Percentiles rank a stretch among this genome's conserved stretches.
These are phyloP conservation scores for Tautogolabrus adspersus DNA, from an alignment of 2,113 vertebrate genomes.

Conservation along the genomic window DNA sequence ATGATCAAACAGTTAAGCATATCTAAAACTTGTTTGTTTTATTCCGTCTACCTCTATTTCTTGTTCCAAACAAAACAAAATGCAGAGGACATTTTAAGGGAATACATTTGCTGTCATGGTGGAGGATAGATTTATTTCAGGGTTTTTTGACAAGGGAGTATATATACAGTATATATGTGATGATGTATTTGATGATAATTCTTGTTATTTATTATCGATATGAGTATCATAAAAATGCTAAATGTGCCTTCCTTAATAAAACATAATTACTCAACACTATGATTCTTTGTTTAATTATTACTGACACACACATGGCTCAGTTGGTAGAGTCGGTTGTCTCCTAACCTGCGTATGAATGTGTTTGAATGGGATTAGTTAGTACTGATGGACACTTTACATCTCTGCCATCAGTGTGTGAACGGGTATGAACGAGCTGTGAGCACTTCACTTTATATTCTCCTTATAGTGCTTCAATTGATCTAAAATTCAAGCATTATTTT, in stretches of 20 bases:
- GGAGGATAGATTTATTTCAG: neutral
- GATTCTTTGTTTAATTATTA: neutral
- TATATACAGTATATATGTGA: neutral
- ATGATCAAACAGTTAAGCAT: neutral
- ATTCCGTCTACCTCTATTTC: neutral
- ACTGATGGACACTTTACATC: too few relatives aligned
- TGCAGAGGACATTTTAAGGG: neutral
- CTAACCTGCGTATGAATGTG: too few relatives aligned
- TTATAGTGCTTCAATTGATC: too few relatives aligned
- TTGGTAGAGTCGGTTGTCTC: too few relatives aligned
- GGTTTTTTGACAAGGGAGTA: neutral
- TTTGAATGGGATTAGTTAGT: too few relatives aligned
- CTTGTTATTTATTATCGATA: slow-evolving; percentile 21
- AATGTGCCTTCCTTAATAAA: slow-evolving; percentile 41
- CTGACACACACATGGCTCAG: neutral
- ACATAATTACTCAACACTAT: neutral
- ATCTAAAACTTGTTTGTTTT: neutral
- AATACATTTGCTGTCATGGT: neutral
- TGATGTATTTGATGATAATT: neutral
- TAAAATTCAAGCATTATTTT: too few relatives aligned
- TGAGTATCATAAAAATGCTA: neutral
- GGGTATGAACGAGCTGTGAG: too few relatives aligned
- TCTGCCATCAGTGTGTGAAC: too few relatives aligned
- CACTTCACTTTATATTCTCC: too few relatives aligned
- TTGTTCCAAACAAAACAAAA: neutral